Evolutionary conservation across 2,113 vertebrate genomes (phyloP).

Genomic region (Neotragus moschatus): DNA sequence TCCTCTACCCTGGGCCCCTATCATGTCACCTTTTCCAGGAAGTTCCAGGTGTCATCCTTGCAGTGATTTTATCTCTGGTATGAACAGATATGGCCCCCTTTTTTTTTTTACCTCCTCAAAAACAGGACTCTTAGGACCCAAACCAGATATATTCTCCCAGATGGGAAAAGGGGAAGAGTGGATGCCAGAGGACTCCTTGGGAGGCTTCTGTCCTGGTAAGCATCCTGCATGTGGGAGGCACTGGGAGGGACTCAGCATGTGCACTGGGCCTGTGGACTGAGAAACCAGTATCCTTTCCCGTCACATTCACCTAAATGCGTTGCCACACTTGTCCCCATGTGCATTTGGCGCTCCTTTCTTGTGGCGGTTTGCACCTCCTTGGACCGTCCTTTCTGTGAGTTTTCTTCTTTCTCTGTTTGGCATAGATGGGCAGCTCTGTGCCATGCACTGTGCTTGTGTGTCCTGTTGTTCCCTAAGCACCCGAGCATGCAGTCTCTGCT

Average conservation of each 20-base stretch:
- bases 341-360: background rate
- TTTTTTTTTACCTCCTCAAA: background rate
- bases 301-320: background rate
- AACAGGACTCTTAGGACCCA: conserved; percentile 61
- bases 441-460: background rate
- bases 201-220: conserved; percentile 56
- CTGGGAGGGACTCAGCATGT: background rate
- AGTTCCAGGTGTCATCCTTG: background rate
- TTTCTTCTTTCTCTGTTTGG: background rate
- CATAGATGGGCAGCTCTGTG: background rate
- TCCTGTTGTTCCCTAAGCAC: background rate
- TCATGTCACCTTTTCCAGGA: background rate
- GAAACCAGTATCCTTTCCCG: background rate
- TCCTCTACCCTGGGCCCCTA: background rate
- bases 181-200: background rate
- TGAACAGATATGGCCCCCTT: background rate
- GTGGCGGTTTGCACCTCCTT: background rate
- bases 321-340: background rate
- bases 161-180: conserved; percentile 11
- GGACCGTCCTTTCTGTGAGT: rapidly evolving
- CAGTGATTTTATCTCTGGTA: background rate
- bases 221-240: background rate
- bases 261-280: background rate
- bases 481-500: no score
- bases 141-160: background rate